phyloP scores from a whole-genome alignment of 53 echinoderm and acorn worm species.

The Henricia sp. region DNA sequence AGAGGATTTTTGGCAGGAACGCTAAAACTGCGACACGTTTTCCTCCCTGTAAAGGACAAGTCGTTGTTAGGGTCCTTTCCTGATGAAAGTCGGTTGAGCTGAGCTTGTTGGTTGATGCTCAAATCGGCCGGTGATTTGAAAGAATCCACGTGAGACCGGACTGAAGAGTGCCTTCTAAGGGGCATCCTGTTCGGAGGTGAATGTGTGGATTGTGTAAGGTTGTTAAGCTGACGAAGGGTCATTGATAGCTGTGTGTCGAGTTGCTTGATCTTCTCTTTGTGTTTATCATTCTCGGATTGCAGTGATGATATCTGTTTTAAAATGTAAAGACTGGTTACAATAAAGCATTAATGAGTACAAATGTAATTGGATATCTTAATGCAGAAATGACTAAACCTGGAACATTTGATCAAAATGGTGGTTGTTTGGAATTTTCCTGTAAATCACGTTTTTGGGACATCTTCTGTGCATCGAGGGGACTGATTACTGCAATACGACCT shows the following conservation, averaged over 20 bases:
- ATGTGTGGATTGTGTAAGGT: slow-evolving; percentile 9
- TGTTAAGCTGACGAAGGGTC: slow-evolving; percentile 70
- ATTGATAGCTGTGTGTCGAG: slow-evolving; percentile 81
- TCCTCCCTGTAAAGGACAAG: slow-evolving; percentile 1
- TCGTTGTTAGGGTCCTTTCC: not conserved
- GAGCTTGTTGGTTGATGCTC: slow-evolving; percentile 87
- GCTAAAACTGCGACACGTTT: slow-evolving; percentile 22
- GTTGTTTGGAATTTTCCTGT: too few species aligned
- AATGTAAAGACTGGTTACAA: not conserved
- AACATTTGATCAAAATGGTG: too few species aligned
- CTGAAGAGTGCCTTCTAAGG: slow-evolving; percentile 39
- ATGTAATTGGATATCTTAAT: too few species aligned
- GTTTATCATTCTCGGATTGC: slow-evolving; percentile 58
- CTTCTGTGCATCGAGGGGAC: too few species aligned
- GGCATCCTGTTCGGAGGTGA: not conserved
- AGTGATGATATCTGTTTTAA: slow-evolving; percentile 36
- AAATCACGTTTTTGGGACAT: too few species aligned
- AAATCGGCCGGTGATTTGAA: slow-evolving; percentile 52
- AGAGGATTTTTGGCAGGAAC: not conserved
- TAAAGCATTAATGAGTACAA: too few species aligned
- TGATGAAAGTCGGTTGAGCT: slow-evolving; percentile 49
- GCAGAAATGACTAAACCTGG: too few species aligned
- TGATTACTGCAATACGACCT: too few species aligned
- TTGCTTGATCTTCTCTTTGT: slow-evolving; percentile 86
- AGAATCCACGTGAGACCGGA: slow-evolving; percentile 61